Percentiles rank a stretch among this genome's conserved stretches.
Conservation (phyloP, 1,140 invertebrate species). For the Drosophila kohkoa region DNA sequence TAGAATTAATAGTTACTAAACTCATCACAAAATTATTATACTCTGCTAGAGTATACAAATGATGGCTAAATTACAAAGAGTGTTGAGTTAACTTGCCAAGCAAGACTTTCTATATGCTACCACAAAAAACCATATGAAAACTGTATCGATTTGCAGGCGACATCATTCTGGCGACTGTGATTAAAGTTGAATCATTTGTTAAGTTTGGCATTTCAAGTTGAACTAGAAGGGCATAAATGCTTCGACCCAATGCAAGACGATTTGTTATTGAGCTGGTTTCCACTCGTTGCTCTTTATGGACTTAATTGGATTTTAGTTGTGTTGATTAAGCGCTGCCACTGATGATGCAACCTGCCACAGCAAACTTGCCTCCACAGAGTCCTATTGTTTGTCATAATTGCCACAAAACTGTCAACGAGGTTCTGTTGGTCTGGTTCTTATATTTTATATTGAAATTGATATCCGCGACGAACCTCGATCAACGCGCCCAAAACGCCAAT, state of each 20-base stretch:
- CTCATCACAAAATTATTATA: neutral
- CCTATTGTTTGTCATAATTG: slow-evolving; percentile 77
- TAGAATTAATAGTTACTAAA: too few relatives aligned
- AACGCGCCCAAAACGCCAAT: slow-evolving; percentile 67
- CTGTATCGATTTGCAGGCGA: neutral
- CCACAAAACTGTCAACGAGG: slow-evolving; percentile 43
- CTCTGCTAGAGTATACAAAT: neutral
- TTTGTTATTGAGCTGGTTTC: slow-evolving; percentile 19
- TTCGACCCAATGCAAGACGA: neutral
- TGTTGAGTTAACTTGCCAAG: neutral
- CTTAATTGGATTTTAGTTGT: slow-evolving; percentile 73
- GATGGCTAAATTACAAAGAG: neutral
- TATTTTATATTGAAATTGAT: slow-evolving; percentile 69
- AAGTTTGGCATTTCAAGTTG: neutral
- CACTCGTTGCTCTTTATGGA: slow-evolving; percentile 31
- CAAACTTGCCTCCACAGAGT: slow-evolving; percentile 23
- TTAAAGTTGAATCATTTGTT: neutral
- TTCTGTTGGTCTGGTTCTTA: slow-evolving; percentile 1
- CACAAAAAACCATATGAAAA: neutral
- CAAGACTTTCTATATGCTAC: neutral
- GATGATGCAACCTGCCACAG: slow-evolving; percentile 24
- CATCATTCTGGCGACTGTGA: neutral
- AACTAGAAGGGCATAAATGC: slow-evolving; percentile 2
- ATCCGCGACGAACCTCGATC: slow-evolving; percentile 16
- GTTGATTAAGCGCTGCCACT: slow-evolving; percentile 48